phyloP scores from a whole-genome alignment of 2,888 invertebrate species.

The Dioctria linearis region DNA sequence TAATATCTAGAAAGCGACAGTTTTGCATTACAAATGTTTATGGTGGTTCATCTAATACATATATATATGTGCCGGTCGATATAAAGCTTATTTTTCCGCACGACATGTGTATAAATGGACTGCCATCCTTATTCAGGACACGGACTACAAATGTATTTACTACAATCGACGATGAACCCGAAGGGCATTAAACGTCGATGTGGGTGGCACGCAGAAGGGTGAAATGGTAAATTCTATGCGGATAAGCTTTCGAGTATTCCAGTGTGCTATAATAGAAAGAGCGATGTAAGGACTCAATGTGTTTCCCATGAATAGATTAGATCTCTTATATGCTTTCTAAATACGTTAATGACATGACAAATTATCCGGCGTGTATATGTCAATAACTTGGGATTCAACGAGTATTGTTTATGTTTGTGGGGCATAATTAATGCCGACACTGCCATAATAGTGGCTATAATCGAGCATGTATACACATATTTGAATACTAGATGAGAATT shows the following conservation, averaged over 20 bases:
- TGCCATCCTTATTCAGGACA: slow-evolving; percentile 57
- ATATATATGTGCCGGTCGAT: background rate
- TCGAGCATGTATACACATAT: background rate
- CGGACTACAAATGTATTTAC: slow-evolving; percentile 58
- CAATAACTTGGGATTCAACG: slow-evolving; percentile 20
- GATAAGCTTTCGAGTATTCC: background rate
- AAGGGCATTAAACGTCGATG: slow-evolving; percentile 39
- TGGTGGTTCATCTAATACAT: slow-evolving; percentile 46
- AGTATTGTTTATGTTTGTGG: slow-evolving; percentile 30
- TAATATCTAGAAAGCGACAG: slow-evolving; percentile 26
- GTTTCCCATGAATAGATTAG: slow-evolving; percentile 40
- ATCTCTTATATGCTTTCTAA: slow-evolving; percentile 41
- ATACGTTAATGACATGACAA: slow-evolving; percentile 45
- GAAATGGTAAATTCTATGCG: slow-evolving; percentile 33
- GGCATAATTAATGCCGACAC: slow-evolving; percentile 25
- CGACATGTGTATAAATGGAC: slow-evolving; percentile 44
- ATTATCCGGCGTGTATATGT: slow-evolving; percentile 15
- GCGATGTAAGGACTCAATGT: slow-evolving; percentile 33
- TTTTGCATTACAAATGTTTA: slow-evolving; percentile 59
- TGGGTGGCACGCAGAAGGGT: slow-evolving; percentile 11
- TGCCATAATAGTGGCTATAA: slow-evolving; percentile 21
- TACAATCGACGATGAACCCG: slow-evolving; percentile 53
- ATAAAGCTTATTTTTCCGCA: slow-evolving; percentile 8
- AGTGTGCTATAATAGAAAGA: background rate
- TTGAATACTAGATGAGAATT: too few species aligned